Conservation (phyloP, 2,113 vertebrate species). For the Noctilio leporinus region DNA sequence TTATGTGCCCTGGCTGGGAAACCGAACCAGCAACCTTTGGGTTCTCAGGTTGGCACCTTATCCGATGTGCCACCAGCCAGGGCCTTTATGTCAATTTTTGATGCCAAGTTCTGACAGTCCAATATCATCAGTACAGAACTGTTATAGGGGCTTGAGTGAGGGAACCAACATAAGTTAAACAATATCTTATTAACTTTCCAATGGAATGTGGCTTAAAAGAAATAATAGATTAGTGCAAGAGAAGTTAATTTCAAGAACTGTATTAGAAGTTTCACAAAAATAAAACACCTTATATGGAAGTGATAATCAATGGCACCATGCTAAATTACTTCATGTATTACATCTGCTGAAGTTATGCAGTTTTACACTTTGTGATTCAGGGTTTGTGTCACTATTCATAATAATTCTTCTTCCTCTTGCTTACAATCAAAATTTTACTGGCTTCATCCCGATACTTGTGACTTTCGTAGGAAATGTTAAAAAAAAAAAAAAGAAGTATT, state of each 20-base stretch:
- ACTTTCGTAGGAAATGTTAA: slow-evolving; percentile 16
- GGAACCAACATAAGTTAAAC: not conserved
- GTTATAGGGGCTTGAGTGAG: not conserved
- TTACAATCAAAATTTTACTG: slow-evolving; percentile 24
- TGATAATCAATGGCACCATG: not conserved
- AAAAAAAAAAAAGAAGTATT: not conserved
- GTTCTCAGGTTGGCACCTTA: too few species aligned
- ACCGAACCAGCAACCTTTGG: too few species aligned
- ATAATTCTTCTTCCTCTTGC: slow-evolving; percentile 7
- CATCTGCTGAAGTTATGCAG: not conserved
- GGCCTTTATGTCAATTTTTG: not conserved
- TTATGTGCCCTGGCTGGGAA: too few species aligned
- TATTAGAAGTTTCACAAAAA: slow-evolving; percentile 23
- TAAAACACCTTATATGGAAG: not conserved
- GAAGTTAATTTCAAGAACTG: not conserved
- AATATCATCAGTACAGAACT: not conserved
- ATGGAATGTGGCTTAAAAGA: not conserved
- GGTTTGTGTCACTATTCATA: slow-evolving; percentile 3
- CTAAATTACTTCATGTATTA: slow-evolving; percentile 46
- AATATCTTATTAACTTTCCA: not conserved
- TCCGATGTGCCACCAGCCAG: too few species aligned
- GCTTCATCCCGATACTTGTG: not conserved
- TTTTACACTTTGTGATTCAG: not conserved
- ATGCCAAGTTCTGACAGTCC: not conserved
- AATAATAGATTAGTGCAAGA: not conserved